Base-by-base conservation (phyloP, 1,140 invertebrate species). In the Heliothis virescens region DNA sequence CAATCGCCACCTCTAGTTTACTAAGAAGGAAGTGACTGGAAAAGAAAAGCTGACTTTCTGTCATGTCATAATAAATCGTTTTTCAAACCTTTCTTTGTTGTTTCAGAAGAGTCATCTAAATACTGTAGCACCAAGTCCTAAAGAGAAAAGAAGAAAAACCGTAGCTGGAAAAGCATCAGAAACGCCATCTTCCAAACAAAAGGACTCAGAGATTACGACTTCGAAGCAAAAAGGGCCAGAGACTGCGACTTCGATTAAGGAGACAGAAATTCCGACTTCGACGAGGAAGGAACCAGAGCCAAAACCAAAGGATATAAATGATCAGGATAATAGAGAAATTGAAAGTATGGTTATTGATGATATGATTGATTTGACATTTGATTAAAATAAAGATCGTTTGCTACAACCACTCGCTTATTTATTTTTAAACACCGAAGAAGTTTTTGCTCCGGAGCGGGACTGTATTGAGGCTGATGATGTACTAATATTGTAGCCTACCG, bases 291-390 rank as follows among this genome's bases (percentile, higher is more conserved):
- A 65, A 73, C 15, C 65, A 79, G 53, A 34, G 59, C 3, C 62
- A 74, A 65, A 53, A 80, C 57, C n/a, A 9, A 65, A 41, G 82
- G 82, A 82, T 48, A 55, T 57, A 5, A 26, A 18, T 13, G 50
- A 21, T 52, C 63, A 41, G 48, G 29, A 57, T 13, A 52, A 10
- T 0, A 15, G 3, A 15, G 41, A 75, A 1, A 21, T 47, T 13
- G 57, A 62, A 12, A 52, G 47, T 60, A 62, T 60, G 69, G 50
- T 29, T 3, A 41, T 72, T n/a, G 72, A 75, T 57, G 57, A 83
- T 50, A 82, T 81, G 29, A 83, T 88, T 72, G 87, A 89, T 84
- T 79, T 89, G 16, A 87, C 88, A n/a, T 83, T 87, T 82, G 86
- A 88, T 85, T 89, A 81, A 86, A 82, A 48, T 5, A 69, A 26